These are phyloP conservation scores for Cryptotis parvus DNA, from an alignment of 2,113 vertebrate genomes.

Conservation along the genomic window DNA sequence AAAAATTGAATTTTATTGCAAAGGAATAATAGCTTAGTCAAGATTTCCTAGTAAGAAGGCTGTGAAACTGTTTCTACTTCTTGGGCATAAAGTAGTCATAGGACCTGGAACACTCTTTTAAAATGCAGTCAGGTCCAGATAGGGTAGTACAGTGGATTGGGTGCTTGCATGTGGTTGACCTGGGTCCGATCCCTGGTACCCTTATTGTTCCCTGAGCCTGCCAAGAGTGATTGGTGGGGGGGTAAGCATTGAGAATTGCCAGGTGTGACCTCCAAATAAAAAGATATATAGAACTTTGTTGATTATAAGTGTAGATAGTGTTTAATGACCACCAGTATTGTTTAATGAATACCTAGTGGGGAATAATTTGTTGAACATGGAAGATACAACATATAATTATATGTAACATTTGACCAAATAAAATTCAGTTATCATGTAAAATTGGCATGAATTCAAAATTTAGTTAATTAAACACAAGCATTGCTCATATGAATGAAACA, in stretches of 20 bases:
- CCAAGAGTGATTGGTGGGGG: too few species aligned
- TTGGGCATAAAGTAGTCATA: neutral
- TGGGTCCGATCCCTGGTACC: too few species aligned
- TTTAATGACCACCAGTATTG: neutral
- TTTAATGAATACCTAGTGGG: conserved; percentile 13
- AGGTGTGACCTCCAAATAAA: too few species aligned
- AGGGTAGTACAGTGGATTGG: too few species aligned
- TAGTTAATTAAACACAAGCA: conserved; percentile 35
- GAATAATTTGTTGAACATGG: neutral
- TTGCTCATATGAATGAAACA: neutral
- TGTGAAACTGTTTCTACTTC: neutral
- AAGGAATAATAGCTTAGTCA: neutral
- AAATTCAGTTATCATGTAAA: conserved; percentile 12
- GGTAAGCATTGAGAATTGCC: too few species aligned
- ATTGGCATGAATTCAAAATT: conserved; percentile 40
- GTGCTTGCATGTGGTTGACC: too few species aligned
- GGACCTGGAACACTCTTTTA: neutral
- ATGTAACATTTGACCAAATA: neutral
- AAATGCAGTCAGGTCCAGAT: neutral
- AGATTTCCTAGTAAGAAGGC: neutral
- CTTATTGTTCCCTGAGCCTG: too few species aligned
- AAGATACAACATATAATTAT: neutral
- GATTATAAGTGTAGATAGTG: neutral
- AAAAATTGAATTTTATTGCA: neutral
- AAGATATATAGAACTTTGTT: neutral